Evolutionary conservation across 2,113 vertebrate species (phyloP).

Genomic region (Sapayoa aenigma): DNA sequence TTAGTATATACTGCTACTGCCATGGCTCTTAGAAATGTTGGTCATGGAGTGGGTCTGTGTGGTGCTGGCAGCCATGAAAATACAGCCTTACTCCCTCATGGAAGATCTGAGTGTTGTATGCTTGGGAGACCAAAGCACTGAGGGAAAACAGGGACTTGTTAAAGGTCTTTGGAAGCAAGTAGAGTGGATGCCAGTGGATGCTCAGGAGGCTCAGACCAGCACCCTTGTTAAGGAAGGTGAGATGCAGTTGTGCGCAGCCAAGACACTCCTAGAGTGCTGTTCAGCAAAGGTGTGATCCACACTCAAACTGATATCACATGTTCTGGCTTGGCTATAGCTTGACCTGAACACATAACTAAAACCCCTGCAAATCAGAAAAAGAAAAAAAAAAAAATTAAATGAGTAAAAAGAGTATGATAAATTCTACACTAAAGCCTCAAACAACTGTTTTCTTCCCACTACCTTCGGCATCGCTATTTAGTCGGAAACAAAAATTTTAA

Average conservation of each 20-base stretch:
- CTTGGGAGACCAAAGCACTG: not conserved
- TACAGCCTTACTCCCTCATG: not conserved
- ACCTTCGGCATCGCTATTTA: not conserved
- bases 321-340: not conserved
- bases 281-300: not conserved
- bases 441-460: accelerated
- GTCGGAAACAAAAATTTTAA: not conserved
- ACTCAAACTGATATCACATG: not conserved
- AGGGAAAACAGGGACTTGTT: not conserved
- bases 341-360: not conserved
- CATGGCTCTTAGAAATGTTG: not conserved
- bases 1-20: not conserved
- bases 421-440: not conserved
- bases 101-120: no score
- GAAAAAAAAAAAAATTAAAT: no score
- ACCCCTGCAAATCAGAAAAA: not conserved
- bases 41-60: not conserved
- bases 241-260: accelerated
- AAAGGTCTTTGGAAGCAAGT: no score
- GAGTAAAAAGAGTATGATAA: not conserved
- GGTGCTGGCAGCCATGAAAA: not conserved
- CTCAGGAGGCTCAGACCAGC: not conserved
- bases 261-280: not conserved
- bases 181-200: not conserved
- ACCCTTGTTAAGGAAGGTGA: not conserved